phyloP scores from a whole-genome alignment of 2,888 invertebrate species.

The Drosophila melanosoma region DNA sequence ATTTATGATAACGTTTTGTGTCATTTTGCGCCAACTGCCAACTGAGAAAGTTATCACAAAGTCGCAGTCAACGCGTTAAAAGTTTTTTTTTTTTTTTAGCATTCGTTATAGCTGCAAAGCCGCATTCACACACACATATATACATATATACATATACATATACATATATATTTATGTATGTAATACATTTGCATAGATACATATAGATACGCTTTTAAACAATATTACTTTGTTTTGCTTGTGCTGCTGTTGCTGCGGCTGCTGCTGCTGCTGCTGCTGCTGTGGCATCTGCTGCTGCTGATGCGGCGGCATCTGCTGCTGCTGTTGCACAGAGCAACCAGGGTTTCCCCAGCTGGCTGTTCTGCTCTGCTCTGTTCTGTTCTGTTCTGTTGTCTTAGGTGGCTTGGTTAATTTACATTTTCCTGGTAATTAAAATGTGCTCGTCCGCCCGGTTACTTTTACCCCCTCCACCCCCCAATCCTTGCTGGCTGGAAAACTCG shows the following conservation, averaged over 20 bases:
- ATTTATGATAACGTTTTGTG: constrained; percentile 50
- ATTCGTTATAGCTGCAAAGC: constrained; percentile 40
- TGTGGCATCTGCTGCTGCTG: constrained; percentile 35
- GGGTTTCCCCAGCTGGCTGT: constrained; percentile 46
- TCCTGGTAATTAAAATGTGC: constrained; percentile 79
- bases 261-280: constrained; percentile 39
- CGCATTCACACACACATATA: neutral
- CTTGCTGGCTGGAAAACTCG: constrained; percentile 47
- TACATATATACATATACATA: neutral
- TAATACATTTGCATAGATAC: neutral
- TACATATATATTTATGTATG: neutral
- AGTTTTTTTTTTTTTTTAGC: constrained; percentile 57
- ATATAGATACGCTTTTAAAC: constrained; percentile 5
- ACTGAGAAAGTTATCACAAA: constrained; percentile 65
- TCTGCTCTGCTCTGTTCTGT: constrained; percentile 58
- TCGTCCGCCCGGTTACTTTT: constrained; percentile 28
- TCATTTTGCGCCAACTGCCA: constrained; percentile 49
- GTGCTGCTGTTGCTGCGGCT: constrained; percentile 35
- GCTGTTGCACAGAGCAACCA: constrained; percentile 15
- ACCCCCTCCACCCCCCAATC: neutral
- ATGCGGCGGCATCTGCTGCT: constrained; percentile 35
- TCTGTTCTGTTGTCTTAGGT: constrained; percentile 72
- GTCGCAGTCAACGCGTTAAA: constrained; percentile 52
- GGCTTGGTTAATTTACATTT: constrained; percentile 79
- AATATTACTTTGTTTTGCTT: constrained; percentile 53